Percentiles rank a stretch among this genome's conserved stretches.
Conservation (phyloP, 2,888 invertebrate species). For the Scrobipalpa atriplicella region DNA sequence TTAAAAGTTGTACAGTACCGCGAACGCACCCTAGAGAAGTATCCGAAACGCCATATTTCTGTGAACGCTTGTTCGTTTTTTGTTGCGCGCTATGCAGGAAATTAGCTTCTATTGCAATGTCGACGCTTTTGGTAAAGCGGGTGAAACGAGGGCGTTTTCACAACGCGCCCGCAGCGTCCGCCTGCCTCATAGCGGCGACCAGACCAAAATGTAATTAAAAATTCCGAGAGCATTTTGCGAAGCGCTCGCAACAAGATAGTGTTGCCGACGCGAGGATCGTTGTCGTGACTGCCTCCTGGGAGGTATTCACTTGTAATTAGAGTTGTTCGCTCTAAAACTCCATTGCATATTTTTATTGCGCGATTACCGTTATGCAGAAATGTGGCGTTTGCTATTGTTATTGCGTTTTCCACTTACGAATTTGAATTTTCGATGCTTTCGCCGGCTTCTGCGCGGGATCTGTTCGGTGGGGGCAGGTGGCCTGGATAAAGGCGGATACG, state of each 20-base stretch:
- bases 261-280: constrained; percentile 72
- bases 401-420: constrained; percentile 38
- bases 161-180: constrained; percentile 52
- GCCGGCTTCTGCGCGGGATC: constrained; percentile 10
- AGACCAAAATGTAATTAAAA: constrained; percentile 83
- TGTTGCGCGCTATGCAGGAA: constrained; percentile 79
- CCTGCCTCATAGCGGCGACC: constrained; percentile 74
- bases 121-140: constrained; percentile 80
- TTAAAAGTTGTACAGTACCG: constrained; percentile 49
- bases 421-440: constrained; percentile 35
- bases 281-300: constrained; percentile 77
- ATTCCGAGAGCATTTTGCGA: constrained; percentile 81
- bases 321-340: constrained; percentile 70
- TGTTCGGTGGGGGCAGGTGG: constrained; percentile 85
- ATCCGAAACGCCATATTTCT: constrained; percentile 70
- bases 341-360: constrained; percentile 59
- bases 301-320: constrained; percentile 78
- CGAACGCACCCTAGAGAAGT: constrained; percentile 53
- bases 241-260: constrained; percentile 80
- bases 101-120: constrained; percentile 82
- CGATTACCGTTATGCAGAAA: constrained; percentile 48
- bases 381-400: constrained; percentile 44
- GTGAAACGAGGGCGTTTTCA: constrained; percentile 72
- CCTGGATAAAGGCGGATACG: constrained; percentile 97
- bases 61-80: constrained; percentile 63